Conservation (phyloP, 2,888 invertebrate species). For the Oscheius sp. region DNA sequence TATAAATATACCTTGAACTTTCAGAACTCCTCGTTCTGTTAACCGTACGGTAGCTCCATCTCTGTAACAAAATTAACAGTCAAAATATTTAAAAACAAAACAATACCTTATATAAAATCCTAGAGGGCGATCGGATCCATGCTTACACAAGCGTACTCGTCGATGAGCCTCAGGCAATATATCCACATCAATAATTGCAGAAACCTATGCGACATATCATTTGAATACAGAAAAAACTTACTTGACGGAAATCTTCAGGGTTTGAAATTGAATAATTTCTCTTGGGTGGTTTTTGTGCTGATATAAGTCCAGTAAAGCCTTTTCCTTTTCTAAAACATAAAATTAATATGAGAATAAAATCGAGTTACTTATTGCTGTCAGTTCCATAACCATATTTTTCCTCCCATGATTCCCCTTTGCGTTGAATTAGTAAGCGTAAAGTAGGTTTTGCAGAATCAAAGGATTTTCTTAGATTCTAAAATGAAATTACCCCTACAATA, state of each 20-base stretch:
- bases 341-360: not conserved
- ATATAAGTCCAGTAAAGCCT: constrained; percentile 54
- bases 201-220: constrained; percentile 80
- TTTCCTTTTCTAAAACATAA: constrained; percentile 38
- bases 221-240: constrained; percentile 8
- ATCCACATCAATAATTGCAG: constrained; percentile 98
- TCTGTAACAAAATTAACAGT: constrained; percentile 40
- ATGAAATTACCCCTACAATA: not conserved
- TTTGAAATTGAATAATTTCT: constrained; percentile 83
- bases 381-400: constrained; percentile 94
- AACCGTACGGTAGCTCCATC: constrained; percentile 82
- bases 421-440: constrained; percentile 88
- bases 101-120: constrained; percentile 89
- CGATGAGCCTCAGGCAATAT: constrained; percentile 97
- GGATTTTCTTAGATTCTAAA: constrained; percentile 71
- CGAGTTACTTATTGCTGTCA: constrained; percentile 68
- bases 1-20: constrained; percentile 85
- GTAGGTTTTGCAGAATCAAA: constrained; percentile 75
- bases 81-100: not conserved
- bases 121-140: constrained; percentile 92
- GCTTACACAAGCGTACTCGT: constrained; percentile 91
- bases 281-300: constrained; percentile 52
- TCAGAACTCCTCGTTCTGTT: constrained; percentile 76
- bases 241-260: constrained; percentile 96
- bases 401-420: constrained; percentile 86